Evolutionary conservation across 2,797 vertebrate genomes (phyloP), one percentile per base, ranked within the genome.

Genomic region (Mastacembelus armatus): DNA sequence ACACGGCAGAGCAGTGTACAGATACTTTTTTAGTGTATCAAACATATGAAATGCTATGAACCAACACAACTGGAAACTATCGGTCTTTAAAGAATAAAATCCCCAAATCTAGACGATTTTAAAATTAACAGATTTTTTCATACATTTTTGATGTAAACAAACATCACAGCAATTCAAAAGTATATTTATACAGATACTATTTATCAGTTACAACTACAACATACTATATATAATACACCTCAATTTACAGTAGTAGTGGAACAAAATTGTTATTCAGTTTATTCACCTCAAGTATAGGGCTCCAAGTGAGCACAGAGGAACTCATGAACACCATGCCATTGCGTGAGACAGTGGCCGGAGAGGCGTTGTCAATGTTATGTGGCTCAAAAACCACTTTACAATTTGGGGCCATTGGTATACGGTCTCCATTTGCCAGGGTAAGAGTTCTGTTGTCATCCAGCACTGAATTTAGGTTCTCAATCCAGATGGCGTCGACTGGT

Each of bases 241-340:
- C 16, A 4, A 16, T 3, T 52, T 45, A 7, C 2, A 22, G 38
- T 32, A 5, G 8, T 16, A 26, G 16, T 45, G 38, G 24, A 55
- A 22, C 1, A 27, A 39, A 8, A 8, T 12, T 57, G 44, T 49
- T n/a, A 27, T 24, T 29, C 0, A n/a, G 12, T 27, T 10, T 1
- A 21, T 32, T 83, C 85, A 98, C 97, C 96, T 99, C 96, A 65
- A 99, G 94, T 74, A 98, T 93, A 14, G 97, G 96, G 61, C 93
- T 97, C 97, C 97, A 99, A 69, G 16, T 95, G 21, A 99, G 95
- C 71, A 99, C 87, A 2, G 96, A 99, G 12, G 97, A 98, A 78
- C 97, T 99, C 96, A 99, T 98, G 84, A 98, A 99, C 64, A 99
- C 97, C 96, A 99, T 99, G 18, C 98, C 97, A 42, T 99, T 99